Evolutionary conservation across 1,140 invertebrate species (phyloP).

Genomic region (Pogonus chalceus): DNA sequence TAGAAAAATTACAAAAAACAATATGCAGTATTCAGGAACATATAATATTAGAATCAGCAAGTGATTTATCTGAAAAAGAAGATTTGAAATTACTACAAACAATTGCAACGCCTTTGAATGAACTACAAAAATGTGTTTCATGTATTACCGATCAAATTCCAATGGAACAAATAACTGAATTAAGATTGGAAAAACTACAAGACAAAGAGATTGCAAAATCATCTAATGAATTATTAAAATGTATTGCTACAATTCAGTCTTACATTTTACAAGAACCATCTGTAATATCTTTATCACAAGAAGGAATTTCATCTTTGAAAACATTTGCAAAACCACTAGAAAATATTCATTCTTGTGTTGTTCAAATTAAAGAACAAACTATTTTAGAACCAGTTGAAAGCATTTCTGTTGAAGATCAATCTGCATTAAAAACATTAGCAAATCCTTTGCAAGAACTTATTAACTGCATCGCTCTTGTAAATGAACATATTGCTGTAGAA

Average conservation of each 20-base stretch:
- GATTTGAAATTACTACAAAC: conserved; percentile 17
- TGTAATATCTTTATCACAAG: conserved; percentile 24
- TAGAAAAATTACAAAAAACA: neutral
- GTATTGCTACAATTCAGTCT: conserved; percentile 27
- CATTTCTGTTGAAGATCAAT: conserved; percentile 3
- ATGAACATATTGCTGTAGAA: conserved; percentile 37
- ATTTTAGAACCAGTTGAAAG: conserved; percentile 16
- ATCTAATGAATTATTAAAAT: neutral
- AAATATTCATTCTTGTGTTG: conserved; percentile 38
- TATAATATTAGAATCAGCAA: neutral
- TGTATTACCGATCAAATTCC: conserved; percentile 33
- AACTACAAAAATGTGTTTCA: conserved; percentile 34
- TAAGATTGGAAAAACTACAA: neutral
- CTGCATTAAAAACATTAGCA: conserved; percentile 32
- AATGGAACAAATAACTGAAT: neutral
- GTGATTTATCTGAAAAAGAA: conserved; percentile 18
- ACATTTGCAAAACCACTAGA: conserved; percentile 41
- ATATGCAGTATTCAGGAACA: neutral
- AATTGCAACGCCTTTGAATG: conserved; percentile 30
- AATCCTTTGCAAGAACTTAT: conserved; percentile 41
- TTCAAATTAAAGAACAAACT: conserved; percentile 36
- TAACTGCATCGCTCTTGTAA: conserved; percentile 42
- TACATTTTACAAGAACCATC: conserved; percentile 30
- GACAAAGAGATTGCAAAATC: neutral
- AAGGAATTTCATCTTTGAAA: conserved; percentile 34